A percentile compares a stretch with the other conserved stretches of the same genome.
These are phyloP conservation scores for Corythaeola cristata DNA, from an alignment of 2,113 vertebrate species.

Conservation along the genomic window DNA sequence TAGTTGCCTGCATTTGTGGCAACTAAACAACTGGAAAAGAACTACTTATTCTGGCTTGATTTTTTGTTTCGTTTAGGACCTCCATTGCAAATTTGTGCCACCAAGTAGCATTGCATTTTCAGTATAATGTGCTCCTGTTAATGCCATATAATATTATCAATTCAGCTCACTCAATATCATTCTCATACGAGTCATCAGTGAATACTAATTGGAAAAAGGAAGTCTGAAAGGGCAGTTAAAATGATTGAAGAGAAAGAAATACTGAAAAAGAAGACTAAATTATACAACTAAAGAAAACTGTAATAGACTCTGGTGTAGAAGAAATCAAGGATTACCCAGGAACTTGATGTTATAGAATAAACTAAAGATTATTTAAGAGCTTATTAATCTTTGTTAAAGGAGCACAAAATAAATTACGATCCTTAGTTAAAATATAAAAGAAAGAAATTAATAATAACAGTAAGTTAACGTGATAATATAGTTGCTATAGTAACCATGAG, in stretches of 20 bases:
- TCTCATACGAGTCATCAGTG: neutral
- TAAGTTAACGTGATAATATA: neutral
- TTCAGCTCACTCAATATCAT: neutral
- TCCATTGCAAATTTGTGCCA: neutral
- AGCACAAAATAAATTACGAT: neutral
- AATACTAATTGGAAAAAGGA: neutral
- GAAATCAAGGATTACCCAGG: neutral
- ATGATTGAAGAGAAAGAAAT: neutral
- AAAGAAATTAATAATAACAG: neutral
- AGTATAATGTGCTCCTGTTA: neutral
- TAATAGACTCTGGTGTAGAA: neutral
- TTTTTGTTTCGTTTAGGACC: neutral
- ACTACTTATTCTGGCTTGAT: neutral
- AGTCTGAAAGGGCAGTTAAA: neutral
- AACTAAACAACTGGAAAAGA: neutral
- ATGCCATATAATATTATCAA: neutral
- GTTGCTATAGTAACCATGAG: neutral
- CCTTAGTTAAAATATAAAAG: neutral
- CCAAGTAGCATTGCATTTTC: neutral
- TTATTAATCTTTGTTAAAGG: neutral
- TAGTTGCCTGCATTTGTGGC: neutral
- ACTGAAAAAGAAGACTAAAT: neutral
- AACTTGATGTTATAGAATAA: neutral
- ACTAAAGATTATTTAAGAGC: neutral
- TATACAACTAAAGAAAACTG: neutral